phyloP scores from a whole-genome alignment of 2,888 invertebrate species.

The Sympetrum striolatum region DNA sequence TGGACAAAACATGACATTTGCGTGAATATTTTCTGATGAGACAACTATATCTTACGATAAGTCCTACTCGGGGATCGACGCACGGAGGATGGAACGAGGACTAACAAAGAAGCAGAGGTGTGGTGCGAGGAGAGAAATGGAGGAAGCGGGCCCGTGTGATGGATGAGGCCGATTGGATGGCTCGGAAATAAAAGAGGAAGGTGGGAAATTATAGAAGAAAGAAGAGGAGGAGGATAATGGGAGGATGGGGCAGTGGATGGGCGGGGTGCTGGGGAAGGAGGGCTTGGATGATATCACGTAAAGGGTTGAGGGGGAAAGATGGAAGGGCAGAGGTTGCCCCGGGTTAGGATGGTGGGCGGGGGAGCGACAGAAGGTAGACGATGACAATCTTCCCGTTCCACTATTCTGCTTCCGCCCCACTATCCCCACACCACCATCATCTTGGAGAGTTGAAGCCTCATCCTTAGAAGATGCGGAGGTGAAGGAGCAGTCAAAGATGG shows the following conservation, averaged over 20 bases:
- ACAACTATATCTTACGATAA: too few species aligned
- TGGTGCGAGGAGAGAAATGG: slow-evolving; percentile 42
- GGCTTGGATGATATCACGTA: slow-evolving; percentile 37
- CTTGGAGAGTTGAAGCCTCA: neutral
- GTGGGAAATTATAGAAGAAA: neutral
- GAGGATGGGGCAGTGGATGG: neutral
- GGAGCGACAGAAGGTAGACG: slow-evolving; percentile 32
- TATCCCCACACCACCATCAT: neutral
- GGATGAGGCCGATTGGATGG: slow-evolving; percentile 2
- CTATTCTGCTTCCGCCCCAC: neutral
- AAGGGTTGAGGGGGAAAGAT: neutral
- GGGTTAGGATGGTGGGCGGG: slow-evolving; percentile 53
- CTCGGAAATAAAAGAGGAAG: neutral
- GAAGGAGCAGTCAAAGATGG: neutral
- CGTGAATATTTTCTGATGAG: too few species aligned
- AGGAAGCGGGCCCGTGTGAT: neutral
- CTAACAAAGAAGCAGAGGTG: slow-evolving; percentile 28
- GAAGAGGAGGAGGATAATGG: neutral
- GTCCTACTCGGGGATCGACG: too few species aligned
- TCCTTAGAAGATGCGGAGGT: neutral
- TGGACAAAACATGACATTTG: too few species aligned
- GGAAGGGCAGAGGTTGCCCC: neutral
- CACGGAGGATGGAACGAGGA: neutral
- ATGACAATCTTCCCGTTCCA: slow-evolving; percentile 22
- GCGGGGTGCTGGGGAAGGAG: slow-evolving; percentile 27